These are phyloP conservation scores for Calidris pygmaea DNA, from an alignment of 2,113 vertebrate species.

Conservation along the genomic window DNA sequence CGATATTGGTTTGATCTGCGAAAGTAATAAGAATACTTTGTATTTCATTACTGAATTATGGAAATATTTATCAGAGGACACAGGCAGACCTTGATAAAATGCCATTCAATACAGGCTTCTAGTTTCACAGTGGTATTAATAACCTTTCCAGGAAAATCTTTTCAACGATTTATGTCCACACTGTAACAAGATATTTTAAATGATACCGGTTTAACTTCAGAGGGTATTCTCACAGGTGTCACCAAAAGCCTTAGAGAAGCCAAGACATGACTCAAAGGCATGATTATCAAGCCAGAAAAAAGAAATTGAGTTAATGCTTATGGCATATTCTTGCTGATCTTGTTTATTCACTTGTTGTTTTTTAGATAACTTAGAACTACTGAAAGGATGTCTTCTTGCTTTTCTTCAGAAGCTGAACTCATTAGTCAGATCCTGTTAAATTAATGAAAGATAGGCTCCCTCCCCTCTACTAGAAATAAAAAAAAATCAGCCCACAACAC, in stretches of 20 bases:
- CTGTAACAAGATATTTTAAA: background rate
- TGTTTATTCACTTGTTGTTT: background rate
- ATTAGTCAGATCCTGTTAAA: background rate
- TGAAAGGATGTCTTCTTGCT: background rate
- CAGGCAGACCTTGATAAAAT: background rate
- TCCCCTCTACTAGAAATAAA: background rate
- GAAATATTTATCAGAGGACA: background rate
- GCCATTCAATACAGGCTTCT: background rate
- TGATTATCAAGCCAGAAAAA: background rate
- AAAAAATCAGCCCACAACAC: background rate
- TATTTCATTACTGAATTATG: background rate
- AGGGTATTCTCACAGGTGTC: background rate
- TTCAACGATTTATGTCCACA: background rate
- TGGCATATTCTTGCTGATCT: background rate
- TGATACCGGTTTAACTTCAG: background rate
- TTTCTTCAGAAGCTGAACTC: background rate
- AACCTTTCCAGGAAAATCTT: background rate
- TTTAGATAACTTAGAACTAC: background rate
- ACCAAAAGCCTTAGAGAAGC: background rate
- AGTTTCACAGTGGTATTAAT: background rate
- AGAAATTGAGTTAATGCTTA: background rate
- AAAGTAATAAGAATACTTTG: background rate
- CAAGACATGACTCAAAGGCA: background rate
- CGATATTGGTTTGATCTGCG: background rate
- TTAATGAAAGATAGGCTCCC: background rate